Percentiles rank a stretch among this genome's conserved stretches.
These are phyloP conservation scores for Tretioscincus oriximinensis DNA, from an alignment of 2,113 vertebrate genomes.

Conservation along the genomic window DNA sequence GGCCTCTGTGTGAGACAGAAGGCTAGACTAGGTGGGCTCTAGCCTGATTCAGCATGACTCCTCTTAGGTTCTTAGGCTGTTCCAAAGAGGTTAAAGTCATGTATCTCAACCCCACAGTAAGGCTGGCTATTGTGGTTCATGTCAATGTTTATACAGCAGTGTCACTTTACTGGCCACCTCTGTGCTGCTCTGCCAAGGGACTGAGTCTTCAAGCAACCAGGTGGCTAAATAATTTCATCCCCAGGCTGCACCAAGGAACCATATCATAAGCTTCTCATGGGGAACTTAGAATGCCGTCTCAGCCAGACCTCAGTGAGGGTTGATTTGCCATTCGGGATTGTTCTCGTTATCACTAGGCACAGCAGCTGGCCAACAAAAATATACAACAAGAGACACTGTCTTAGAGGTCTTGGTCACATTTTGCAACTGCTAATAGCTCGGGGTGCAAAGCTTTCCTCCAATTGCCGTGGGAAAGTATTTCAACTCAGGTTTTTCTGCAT, in stretches of 20 bases:
- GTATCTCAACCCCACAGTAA: too few relatives aligned
- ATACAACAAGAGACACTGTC: constrained; percentile 31
- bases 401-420: too few relatives aligned
- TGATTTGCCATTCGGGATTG: constrained; percentile 4
- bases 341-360: background rate
- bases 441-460: constrained; percentile 59
- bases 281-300: background rate
- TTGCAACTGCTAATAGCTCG: constrained; percentile 73
- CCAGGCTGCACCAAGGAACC: accelerated
- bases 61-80: too few relatives aligned
- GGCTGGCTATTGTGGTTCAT: too few relatives aligned
- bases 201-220: background rate
- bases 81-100: too few relatives aligned
- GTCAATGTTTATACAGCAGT: too few relatives aligned
- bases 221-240: background rate
- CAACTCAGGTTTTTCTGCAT: constrained; percentile 98
- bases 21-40: too few relatives aligned
- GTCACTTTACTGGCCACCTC: background rate
- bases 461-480: constrained; percentile 83
- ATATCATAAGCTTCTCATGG: background rate
- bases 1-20: too few relatives aligned
- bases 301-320: too few relatives aligned
- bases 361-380: constrained; percentile 18
- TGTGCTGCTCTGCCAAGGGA: background rate
- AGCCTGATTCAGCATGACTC: too few relatives aligned